These are phyloP conservation scores for Merops nubicus DNA, from an alignment of 2,113 vertebrate genomes.

Conservation along the genomic window DNA sequence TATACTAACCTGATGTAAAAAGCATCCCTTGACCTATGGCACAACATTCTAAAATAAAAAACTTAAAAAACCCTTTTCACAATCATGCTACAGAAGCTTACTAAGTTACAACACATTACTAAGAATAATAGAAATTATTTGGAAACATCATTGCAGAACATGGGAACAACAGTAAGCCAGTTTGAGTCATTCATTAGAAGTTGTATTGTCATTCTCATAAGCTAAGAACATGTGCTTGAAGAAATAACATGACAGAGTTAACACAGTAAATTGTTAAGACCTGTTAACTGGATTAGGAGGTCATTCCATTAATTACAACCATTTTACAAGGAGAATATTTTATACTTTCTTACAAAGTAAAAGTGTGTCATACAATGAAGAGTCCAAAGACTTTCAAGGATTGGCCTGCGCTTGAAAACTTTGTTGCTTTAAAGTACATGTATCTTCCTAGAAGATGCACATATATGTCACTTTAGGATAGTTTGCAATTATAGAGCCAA, in stretches of 20 bases:
- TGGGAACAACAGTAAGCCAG: background rate
- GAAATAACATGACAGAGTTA: background rate
- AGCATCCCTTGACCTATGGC: background rate
- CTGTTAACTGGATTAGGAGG: background rate
- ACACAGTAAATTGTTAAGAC: rapidly evolving
- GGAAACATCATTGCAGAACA: background rate
- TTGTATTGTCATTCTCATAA: background rate
- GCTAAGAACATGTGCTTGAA: background rate
- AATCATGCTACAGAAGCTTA: background rate
- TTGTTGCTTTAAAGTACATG: rapidly evolving
- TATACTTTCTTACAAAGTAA: background rate
- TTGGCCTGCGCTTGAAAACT: background rate
- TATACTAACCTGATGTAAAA: background rate
- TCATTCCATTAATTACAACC: background rate
- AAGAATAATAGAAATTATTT: background rate
- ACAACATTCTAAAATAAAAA: background rate
- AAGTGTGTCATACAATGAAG: background rate
- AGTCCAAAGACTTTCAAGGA: background rate
- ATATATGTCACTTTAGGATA: background rate
- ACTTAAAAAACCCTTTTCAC: rapidly evolving
- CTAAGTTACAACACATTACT: background rate
- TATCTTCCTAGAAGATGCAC: background rate
- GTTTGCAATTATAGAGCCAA: background rate
- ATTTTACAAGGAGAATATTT: background rate
- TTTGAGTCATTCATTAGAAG: background rate